These are phyloP conservation scores for Agonopterix subpropinquella DNA, from an alignment of 2,888 invertebrate genomes.

Conservation along the genomic window DNA sequence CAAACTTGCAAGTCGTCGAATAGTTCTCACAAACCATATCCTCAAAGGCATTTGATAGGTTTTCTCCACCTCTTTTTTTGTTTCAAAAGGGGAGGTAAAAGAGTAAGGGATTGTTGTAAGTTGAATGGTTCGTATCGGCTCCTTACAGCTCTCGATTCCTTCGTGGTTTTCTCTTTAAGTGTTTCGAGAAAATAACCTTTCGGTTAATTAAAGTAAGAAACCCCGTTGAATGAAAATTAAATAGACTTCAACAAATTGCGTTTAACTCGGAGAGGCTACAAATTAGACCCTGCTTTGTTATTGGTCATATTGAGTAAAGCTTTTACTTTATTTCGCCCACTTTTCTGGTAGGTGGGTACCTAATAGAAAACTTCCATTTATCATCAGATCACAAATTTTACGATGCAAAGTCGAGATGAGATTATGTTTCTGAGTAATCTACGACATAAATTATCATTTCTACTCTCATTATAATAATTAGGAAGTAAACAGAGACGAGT, in stretches of 20 bases:
- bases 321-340: constrained; percentile 18
- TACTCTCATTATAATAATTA: too few species aligned
- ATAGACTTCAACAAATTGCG: constrained; percentile 46
- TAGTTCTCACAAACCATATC: not conserved
- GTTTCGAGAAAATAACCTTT: constrained; percentile 31
- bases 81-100: not conserved
- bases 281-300: constrained; percentile 29
- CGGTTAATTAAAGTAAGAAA: constrained; percentile 48
- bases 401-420: too few species aligned
- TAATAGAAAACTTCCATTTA: too few species aligned
- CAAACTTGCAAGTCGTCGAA: constrained; percentile 3
- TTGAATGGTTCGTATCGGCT: constrained; percentile 29
- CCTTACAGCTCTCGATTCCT: constrained; percentile 31
- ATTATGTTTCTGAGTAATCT: too few species aligned
- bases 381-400: too few species aligned
- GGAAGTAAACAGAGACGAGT: too few species aligned
- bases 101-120: constrained; percentile 9
- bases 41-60: not conserved
- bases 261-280: constrained; percentile 29
- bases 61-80: not conserved
- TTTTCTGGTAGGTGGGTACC: too few species aligned
- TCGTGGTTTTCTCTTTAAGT: constrained; percentile 30
- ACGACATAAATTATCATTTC: too few species aligned
- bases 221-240: constrained; percentile 43
- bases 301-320: constrained; percentile 24